Percentiles rank a stretch among this genome's conserved stretches.
Evolutionary conservation across 2,888 invertebrate genomes (phyloP).

Genomic region (Cheilosia pagana): DNA sequence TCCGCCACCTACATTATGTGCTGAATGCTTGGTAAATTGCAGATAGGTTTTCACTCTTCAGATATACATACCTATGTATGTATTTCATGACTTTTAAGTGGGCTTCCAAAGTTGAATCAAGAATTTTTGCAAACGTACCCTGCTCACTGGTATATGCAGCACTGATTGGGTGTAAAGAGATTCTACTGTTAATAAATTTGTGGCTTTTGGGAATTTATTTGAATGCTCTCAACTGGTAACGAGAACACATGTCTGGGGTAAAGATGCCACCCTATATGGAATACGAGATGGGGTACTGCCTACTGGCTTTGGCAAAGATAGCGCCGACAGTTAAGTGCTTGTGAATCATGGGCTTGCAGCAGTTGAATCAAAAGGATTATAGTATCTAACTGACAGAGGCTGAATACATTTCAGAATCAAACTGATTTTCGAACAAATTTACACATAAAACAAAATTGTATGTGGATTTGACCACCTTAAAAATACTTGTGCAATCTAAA

Average conservation of each 20-base stretch:
- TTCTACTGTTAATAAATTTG: conserved; percentile 58
- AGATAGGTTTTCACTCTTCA: conserved; percentile 27
- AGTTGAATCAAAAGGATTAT: conserved; percentile 9
- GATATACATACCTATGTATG: background rate
- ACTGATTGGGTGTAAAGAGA: conserved; percentile 13
- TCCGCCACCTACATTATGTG: background rate
- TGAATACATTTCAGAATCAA: no score
- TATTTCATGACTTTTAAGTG: conserved; percentile 40
- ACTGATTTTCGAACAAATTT: no score
- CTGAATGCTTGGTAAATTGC: conserved; percentile 31
- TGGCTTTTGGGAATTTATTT: conserved; percentile 62
- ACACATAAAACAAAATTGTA: no score
- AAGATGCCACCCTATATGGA: no score
- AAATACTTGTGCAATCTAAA: no score
- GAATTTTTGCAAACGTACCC: conserved; percentile 3
- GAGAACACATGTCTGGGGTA: no score
- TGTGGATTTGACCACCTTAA: no score
- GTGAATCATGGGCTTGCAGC: background rate
- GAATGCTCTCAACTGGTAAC: conserved; percentile 44
- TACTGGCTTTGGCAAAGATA: background rate
- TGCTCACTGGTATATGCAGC: background rate
- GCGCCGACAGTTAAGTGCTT: background rate
- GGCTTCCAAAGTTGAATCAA: conserved; percentile 12
- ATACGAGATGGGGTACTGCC: no score
- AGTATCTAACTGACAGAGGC: background rate